Evolutionary conservation across 2,113 vertebrate species (phyloP).

Genomic region (Dermatemys mawii): DNA sequence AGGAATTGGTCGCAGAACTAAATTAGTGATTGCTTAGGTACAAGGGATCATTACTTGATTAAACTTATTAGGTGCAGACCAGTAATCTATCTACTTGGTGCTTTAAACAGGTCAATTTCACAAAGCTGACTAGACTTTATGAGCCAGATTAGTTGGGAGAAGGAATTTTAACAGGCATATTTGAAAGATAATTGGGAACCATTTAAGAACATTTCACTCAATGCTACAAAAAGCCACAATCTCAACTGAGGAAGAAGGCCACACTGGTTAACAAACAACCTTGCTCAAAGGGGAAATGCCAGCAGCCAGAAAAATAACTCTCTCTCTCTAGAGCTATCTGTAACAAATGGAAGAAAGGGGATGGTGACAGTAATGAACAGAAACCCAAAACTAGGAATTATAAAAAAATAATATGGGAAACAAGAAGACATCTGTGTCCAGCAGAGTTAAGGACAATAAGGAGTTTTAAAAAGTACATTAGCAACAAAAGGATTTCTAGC

Average conservation of each 20-base stretch:
- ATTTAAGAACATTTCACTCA: neutral
- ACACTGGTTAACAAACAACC: neutral
- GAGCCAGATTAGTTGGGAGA: slow-evolving; percentile 11
- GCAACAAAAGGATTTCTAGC: neutral
- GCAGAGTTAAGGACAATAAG: neutral
- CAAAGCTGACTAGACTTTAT: slow-evolving; percentile 27
- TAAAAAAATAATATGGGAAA: neutral
- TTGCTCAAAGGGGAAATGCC: neutral
- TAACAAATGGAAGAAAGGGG: slow-evolving; percentile 39
- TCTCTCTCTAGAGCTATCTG: neutral
- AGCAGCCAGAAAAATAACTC: slow-evolving; percentile 30
- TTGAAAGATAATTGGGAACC: neutral
- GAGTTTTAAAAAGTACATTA: neutral
- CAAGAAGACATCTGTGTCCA: fast-evolving
- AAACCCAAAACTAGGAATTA: slow-evolving; percentile 21
- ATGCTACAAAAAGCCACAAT: neutral
- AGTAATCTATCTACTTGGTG: neutral
- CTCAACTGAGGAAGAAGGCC: neutral
- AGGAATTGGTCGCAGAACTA: slow-evolving; percentile 57
- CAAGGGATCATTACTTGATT: slow-evolving; percentile 42
- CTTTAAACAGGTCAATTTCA: slow-evolving; percentile 6
- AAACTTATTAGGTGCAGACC: slow-evolving; percentile 11
- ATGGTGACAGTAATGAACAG: slow-evolving; percentile 35
- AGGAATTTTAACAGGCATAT: slow-evolving; percentile 13
- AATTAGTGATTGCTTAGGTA: slow-evolving; percentile 47